These are phyloP conservation scores for Teleopsis dalmanni DNA, from an alignment of 1,140 invertebrate species.

Conservation along the genomic window DNA sequence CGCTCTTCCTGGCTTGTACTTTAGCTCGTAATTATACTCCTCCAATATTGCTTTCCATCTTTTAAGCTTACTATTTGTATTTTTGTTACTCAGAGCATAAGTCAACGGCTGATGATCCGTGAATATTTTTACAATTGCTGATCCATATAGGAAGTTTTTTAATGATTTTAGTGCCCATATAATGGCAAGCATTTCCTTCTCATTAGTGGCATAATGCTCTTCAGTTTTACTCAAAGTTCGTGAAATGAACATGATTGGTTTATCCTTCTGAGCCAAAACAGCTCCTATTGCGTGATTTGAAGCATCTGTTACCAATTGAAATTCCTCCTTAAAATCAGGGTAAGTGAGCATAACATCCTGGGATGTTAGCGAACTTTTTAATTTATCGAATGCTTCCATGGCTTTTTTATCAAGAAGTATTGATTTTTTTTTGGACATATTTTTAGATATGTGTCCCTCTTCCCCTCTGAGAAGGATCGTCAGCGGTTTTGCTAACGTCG, in stretches of 20 bases:
- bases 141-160: conserved; percentile 25
- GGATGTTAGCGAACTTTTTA: background rate
- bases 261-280: conserved; percentile 32
- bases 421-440: no score
- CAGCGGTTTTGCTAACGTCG: no score
- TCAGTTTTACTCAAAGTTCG: conserved; percentile 4
- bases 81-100: conserved; percentile 1
- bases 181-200: conserved; percentile 38
- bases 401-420: no score
- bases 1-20: conserved; percentile 1
- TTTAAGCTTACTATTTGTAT: no score
- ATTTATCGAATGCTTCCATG: background rate
- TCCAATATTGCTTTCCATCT: no score
- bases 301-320: conserved; percentile 33
- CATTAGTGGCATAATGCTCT: conserved; percentile 20
- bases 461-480: no score
- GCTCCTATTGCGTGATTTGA: conserved; percentile 26
- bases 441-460: no score
- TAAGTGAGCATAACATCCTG: conserved; percentile 29
- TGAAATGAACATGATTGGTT: no score
- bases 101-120: no score
- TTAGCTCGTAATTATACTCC: no score
- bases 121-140: no score
- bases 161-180: conserved; percentile 39
- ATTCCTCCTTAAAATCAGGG: conserved; percentile 31